Conservation (phyloP, 2,888 invertebrate genomes). For the Ligdia adustata region DNA sequence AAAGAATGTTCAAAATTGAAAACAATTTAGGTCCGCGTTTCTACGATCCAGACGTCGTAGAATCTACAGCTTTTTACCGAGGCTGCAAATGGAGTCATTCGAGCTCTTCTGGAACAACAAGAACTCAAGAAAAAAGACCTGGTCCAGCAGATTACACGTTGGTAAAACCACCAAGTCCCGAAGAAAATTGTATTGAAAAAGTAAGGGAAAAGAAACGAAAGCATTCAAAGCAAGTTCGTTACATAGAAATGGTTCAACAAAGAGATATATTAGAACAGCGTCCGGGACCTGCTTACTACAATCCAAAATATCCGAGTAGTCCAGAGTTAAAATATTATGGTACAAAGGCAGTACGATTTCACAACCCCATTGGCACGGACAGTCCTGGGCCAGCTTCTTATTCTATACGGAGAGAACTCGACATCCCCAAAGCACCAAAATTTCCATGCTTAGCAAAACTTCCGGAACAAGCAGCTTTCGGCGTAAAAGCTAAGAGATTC, state of each 20-base stretch:
- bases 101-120: slow-evolving; percentile 47
- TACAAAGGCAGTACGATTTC: slow-evolving; percentile 57
- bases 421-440: slow-evolving; percentile 42
- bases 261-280: slow-evolving; percentile 52
- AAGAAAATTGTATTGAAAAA: slow-evolving; percentile 58
- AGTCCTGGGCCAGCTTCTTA: slow-evolving; percentile 64
- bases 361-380: slow-evolving; percentile 33
- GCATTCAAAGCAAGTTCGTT: slow-evolving; percentile 62
- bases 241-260: slow-evolving; percentile 63
- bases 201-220: slow-evolving; percentile 55
- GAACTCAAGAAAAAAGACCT: slow-evolving; percentile 44
- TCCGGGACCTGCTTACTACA: slow-evolving; percentile 65
- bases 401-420: slow-evolving; percentile 60
- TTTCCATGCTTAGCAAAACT: slow-evolving; percentile 51
- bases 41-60: slow-evolving; percentile 56
- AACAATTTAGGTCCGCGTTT: slow-evolving; percentile 53
- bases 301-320: slow-evolving; percentile 50
- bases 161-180: slow-evolving; percentile 39
- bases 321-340: slow-evolving; percentile 50
- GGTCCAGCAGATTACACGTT: slow-evolving; percentile 65
- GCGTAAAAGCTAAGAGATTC: slow-evolving; percentile 60
- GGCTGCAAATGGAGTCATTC: slow-evolving; percentile 75
- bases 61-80: slow-evolving; percentile 60
- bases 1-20: slow-evolving; percentile 35
- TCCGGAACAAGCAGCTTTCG: slow-evolving; percentile 58